Conservation (phyloP, 1,140 invertebrate genomes). For the Cydia pomonella region DNA sequence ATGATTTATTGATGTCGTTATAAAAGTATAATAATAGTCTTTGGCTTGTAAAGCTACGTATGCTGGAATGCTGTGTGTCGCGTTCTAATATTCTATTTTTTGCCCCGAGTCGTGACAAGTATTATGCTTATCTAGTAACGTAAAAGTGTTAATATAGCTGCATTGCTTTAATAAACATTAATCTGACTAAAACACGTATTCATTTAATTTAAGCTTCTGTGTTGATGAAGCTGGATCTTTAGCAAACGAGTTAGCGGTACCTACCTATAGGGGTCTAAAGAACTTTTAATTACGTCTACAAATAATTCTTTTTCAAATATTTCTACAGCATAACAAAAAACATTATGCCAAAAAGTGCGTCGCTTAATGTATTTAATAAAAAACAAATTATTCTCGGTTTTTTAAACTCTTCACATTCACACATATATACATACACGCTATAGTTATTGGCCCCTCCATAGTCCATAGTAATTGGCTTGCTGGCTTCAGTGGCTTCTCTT, state of each 20-base stretch:
- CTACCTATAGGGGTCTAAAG: neutral
- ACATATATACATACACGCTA: too few species aligned
- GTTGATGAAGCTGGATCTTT: neutral
- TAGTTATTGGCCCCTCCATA: too few species aligned
- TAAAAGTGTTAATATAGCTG: neutral
- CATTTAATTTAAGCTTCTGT: neutral
- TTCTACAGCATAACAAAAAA: too few species aligned
- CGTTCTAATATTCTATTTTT: conserved; percentile 20
- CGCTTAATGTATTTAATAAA: too few species aligned
- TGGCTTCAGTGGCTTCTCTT: too few species aligned
- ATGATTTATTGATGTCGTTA: conserved; percentile 15
- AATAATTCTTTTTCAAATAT: too few species aligned
- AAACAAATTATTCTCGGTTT: too few species aligned
- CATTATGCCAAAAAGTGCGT: too few species aligned
- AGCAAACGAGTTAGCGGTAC: neutral
- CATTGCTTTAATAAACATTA: conserved; percentile 13
- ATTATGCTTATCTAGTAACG: conserved; percentile 5
- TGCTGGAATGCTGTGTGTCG: conserved; percentile 9
- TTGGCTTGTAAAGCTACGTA: conserved; percentile 5
- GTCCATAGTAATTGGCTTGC: too few species aligned
- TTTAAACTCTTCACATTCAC: too few species aligned
- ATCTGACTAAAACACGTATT: neutral
- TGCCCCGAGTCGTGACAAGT: conserved; percentile 18
- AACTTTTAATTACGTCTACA: too few species aligned
- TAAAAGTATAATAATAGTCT: conserved; percentile 28